phyloP scores from a whole-genome alignment of 1,140 invertebrate species.

The Orchesella cincta region DNA sequence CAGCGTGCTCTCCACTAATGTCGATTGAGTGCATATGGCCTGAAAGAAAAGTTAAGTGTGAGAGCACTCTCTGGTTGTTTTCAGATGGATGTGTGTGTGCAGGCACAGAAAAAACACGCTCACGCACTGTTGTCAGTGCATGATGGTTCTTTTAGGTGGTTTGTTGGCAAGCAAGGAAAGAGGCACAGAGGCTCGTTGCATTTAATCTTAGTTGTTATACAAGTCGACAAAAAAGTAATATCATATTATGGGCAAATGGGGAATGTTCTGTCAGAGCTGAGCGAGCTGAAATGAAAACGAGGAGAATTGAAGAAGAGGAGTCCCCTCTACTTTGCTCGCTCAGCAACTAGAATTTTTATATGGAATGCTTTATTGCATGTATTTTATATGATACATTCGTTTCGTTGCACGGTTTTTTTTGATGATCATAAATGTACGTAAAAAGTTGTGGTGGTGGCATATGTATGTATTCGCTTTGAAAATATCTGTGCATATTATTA shows the following conservation, averaged over 20 bases:
- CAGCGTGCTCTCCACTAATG: neutral
- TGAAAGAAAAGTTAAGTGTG: neutral
- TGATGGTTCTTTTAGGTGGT: neutral
- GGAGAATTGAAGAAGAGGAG: neutral
- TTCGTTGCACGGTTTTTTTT: too few relatives aligned
- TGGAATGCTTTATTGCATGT: too few relatives aligned
- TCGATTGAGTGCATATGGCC: neutral
- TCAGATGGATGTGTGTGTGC: neutral
- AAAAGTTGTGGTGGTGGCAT: too few relatives aligned
- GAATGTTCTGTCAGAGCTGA: conserved; percentile 10
- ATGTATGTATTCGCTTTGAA: too few relatives aligned
- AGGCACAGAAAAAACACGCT: neutral
- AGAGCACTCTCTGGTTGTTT: neutral
- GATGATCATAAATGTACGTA: too few relatives aligned
- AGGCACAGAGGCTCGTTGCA: conserved; percentile 1
- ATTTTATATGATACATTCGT: too few relatives aligned
- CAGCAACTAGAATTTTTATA: too few relatives aligned
- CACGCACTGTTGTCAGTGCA: neutral
- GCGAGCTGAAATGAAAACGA: too few relatives aligned
- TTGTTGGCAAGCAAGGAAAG: neutral
- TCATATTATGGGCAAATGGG: conserved; percentile 8
- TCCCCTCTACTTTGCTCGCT: neutral
- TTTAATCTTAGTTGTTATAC: conserved; percentile 5
- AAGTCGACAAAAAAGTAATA: conserved; percentile 16
- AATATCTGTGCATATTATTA: too few relatives aligned